These are phyloP conservation scores for Hippocampus mohnikei DNA, from an alignment of 2,113 vertebrate species.

Conservation along the genomic window DNA sequence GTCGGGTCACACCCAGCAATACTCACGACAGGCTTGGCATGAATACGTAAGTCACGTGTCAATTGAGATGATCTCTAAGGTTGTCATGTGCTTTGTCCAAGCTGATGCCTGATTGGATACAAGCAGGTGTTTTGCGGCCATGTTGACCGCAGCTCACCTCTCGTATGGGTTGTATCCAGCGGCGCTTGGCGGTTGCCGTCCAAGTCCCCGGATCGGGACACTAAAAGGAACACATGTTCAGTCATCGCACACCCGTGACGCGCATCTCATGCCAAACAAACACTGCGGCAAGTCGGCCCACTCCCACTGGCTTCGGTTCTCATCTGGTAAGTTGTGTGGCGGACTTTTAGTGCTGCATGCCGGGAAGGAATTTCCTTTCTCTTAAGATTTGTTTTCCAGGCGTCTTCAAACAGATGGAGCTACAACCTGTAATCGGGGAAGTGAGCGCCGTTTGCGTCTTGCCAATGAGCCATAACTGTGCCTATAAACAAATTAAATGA, in stretches of 20 bases:
- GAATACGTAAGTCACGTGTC: background rate
- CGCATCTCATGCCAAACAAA: constrained; percentile 18
- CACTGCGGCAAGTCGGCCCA: background rate
- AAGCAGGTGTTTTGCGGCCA: constrained; percentile 21
- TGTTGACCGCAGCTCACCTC: constrained; percentile 57
- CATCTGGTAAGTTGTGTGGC: constrained; percentile 19
- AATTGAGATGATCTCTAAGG: background rate
- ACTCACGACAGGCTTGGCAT: constrained; percentile 11
- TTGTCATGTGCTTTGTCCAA: background rate
- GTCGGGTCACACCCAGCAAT: constrained; percentile 49
- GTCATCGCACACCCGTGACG: constrained; percentile 14
- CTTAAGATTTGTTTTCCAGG: constrained; percentile 26
- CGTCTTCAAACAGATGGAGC: constrained; percentile 38
- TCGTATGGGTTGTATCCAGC: constrained; percentile 52
- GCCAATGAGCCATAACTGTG: constrained; percentile 18
- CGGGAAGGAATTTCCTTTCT: constrained; percentile 37
- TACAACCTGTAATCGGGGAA: constrained; percentile 57
- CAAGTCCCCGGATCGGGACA: constrained; percentile 54
- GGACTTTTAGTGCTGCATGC: constrained; percentile 27
- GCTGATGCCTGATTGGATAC: constrained; percentile 2
- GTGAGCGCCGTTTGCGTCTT: constrained; percentile 24
- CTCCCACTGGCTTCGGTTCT: constrained; percentile 4
- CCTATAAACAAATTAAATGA: constrained; percentile 41
- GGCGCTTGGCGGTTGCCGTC: constrained; percentile 53
- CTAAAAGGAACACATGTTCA: constrained; percentile 51